phyloP scores from a whole-genome alignment of 2,888 invertebrate genomes.

The Lomographa bimaculata region DNA sequence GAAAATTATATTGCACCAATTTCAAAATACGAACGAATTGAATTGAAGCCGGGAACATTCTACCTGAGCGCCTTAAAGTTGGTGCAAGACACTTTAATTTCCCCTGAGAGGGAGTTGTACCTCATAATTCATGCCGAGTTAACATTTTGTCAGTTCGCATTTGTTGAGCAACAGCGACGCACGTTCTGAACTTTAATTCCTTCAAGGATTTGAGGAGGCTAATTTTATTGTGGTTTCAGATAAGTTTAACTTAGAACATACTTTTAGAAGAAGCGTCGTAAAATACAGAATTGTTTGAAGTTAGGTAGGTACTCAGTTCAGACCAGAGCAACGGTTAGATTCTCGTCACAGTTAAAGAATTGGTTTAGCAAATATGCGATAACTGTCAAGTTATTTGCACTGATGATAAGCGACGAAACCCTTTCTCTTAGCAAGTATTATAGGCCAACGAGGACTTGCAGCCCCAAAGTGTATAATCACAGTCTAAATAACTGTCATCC shows the following conservation, averaged over 20 bases:
- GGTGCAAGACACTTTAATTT: conserved; percentile 81
- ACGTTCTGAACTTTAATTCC: conserved; percentile 63
- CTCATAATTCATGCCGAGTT: conserved; percentile 81
- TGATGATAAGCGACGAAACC: no score
- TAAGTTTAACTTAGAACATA: no score
- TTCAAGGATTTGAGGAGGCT: conserved; percentile 35
- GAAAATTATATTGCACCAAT: conserved; percentile 52
- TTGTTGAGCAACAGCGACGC: conserved; percentile 65
- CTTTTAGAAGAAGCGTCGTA: no score
- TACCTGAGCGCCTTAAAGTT: conserved; percentile 78
- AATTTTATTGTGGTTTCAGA: conserved; percentile 51
- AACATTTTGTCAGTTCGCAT: conserved; percentile 80
- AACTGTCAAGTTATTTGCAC: no score
- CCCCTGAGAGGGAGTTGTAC: conserved; percentile 65
- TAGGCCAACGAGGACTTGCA: no score
- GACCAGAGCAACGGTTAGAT: no score
- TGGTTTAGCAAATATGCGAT: no score
- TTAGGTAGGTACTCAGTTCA: no score
- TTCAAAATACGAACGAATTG: conserved; percentile 54
- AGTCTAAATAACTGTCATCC: no score
- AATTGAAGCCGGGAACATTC: conserved; percentile 52
- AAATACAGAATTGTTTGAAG: neutral
- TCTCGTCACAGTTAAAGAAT: neutral
- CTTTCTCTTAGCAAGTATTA: no score
- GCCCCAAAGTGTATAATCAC: no score